Percentiles rank a stretch among this genome's conserved stretches.
These are phyloP conservation scores for Lophius americanus DNA, from an alignment of 2,797 vertebrate species.

Conservation along the genomic window DNA sequence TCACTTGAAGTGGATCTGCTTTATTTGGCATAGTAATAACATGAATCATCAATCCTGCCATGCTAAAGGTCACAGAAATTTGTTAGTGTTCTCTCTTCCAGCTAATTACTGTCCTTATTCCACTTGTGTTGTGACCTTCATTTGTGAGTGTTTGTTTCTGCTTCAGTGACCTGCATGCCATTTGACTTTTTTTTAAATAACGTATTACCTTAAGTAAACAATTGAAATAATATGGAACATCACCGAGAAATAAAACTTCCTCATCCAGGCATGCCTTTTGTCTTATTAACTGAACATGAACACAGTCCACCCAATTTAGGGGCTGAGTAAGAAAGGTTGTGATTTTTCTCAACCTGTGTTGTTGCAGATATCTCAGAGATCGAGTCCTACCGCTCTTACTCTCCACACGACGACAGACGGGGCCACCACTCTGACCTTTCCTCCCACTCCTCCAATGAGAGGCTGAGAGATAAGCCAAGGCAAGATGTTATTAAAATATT, in stretches of 20 bases:
- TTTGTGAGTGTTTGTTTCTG: constrained; percentile 13
- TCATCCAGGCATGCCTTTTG: not conserved
- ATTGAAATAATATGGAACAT: no score
- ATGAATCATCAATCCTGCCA: not conserved
- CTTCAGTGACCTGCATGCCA: constrained; percentile 8
- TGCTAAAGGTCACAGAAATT: not conserved
- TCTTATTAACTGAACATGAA: constrained; percentile 2
- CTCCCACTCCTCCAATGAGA: constrained; percentile 95
- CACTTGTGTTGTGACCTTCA: constrained; percentile 30
- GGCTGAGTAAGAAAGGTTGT: constrained; percentile 6
- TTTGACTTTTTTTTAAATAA: constrained; percentile 25
- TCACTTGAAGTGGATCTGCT: constrained; percentile 24
- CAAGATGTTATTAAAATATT: constrained; percentile 50
- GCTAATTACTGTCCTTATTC: not conserved
- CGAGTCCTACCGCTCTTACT: constrained; percentile 94
- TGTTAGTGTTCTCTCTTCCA: not conserved
- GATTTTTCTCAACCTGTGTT: constrained; percentile 25
- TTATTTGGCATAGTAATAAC: not conserved
- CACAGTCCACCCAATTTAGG: not conserved
- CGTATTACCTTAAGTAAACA: no score
- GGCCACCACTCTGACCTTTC: constrained; percentile 91
- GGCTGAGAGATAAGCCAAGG: constrained; percentile 90
- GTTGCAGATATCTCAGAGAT: constrained; percentile 96
- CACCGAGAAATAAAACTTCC: not conserved
- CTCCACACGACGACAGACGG: constrained; percentile 89